These are phyloP conservation scores for Thunnus maccoyii DNA, from an alignment of 2,113 vertebrate species.

Conservation along the genomic window DNA sequence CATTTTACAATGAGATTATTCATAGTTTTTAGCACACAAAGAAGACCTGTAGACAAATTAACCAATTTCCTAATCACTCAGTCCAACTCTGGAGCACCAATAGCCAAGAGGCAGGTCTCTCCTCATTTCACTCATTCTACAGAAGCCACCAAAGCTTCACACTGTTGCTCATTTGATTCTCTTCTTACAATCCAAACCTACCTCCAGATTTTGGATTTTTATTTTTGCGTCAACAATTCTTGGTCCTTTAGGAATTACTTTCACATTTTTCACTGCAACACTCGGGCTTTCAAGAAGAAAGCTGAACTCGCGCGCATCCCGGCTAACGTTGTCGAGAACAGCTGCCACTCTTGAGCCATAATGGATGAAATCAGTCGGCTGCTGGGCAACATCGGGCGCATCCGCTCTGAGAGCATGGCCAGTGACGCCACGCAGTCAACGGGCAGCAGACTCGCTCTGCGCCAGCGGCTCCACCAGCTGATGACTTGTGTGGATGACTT, in stretches of 20 bases:
- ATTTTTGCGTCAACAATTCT: background rate
- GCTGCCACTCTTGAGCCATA: constrained; percentile 10
- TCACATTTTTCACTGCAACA: background rate
- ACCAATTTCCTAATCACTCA: constrained; percentile 43
- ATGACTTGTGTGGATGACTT: constrained; percentile 85
- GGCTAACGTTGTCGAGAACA: background rate
- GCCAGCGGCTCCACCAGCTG: constrained; percentile 83
- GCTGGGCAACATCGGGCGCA: constrained; percentile 33
- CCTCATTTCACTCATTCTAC: constrained; percentile 36
- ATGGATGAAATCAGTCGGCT: constrained; percentile 61
- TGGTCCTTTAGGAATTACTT: background rate
- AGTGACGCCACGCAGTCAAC: constrained; percentile 77
- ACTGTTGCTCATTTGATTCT: background rate
- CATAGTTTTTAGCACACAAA: constrained; percentile 50
- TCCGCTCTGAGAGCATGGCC: constrained; percentile 71
- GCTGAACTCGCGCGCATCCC: background rate
- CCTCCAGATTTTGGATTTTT: background rate
- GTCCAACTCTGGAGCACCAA: background rate
- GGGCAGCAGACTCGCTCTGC: constrained; percentile 74
- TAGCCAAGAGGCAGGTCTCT: constrained; percentile 4
- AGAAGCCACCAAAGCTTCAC: background rate
- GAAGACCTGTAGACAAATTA: constrained; percentile 45
- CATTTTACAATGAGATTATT: constrained; percentile 60
- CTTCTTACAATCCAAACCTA: background rate
- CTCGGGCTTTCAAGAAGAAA: background rate